Conservation (phyloP, 1,140 invertebrate genomes). For the Leptonema lineaticorne region DNA sequence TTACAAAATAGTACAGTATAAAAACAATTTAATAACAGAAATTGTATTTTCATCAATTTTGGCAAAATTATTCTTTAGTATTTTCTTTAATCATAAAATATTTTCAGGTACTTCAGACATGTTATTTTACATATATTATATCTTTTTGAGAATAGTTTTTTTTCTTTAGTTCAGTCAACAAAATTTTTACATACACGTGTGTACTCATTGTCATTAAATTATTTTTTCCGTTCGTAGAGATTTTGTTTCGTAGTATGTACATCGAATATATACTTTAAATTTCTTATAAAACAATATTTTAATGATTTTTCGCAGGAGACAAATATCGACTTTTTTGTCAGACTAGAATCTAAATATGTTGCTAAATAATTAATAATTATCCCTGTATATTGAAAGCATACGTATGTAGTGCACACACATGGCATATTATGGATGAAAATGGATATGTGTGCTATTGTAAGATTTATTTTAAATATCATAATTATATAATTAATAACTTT, state of each 20-base stretch:
- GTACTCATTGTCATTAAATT: too few relatives aligned
- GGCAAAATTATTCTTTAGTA: too few relatives aligned
- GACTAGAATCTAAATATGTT: slow-evolving; percentile 24
- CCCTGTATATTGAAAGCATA: slow-evolving; percentile 19
- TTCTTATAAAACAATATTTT: slow-evolving; percentile 1
- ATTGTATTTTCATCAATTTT: too few relatives aligned
- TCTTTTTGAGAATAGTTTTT: slow-evolving; percentile 4
- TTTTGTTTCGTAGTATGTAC: slow-evolving; percentile 23
- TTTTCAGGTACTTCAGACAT: slow-evolving; percentile 17
- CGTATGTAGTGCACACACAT: not conserved
- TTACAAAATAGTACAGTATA: slow-evolving; percentile 8
- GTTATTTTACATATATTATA: not conserved
- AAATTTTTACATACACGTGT: not conserved
- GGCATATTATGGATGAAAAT: not conserved
- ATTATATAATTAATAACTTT: too few relatives aligned
- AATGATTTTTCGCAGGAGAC: not conserved
- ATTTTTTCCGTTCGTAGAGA: too few relatives aligned
- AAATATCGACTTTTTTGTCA: slow-evolving; percentile 16
- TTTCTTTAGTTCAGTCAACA: slow-evolving; percentile 12
- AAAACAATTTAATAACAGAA: too few relatives aligned
- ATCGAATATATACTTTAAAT: slow-evolving; percentile 9
- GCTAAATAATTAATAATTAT: slow-evolving; percentile 24
- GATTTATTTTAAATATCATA: not conserved
- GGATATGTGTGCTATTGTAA: not conserved
- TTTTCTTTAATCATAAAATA: slow-evolving; percentile 9